Conservation (phyloP, 2,113 vertebrate genomes). For the Platycercus adscitus region DNA sequence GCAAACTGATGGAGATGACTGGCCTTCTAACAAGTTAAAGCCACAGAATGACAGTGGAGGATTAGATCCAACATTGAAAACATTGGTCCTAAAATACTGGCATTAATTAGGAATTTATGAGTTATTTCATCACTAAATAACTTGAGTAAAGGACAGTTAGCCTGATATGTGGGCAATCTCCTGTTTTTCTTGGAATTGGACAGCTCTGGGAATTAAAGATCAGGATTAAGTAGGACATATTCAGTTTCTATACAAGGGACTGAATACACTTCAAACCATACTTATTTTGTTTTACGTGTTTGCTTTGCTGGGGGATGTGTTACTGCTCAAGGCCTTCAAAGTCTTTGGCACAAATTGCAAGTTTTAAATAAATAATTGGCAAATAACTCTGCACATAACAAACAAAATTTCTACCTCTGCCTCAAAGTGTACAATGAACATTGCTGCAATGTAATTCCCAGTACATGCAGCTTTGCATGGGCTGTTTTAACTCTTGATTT, state of each 20-base stretch:
- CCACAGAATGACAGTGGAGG: background rate
- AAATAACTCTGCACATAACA: background rate
- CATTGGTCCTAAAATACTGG: background rate
- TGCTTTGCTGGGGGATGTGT: background rate
- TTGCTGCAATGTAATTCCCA: background rate
- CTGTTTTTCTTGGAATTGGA: background rate
- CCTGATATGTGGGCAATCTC: background rate
- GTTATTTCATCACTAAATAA: background rate
- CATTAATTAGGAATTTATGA: background rate
- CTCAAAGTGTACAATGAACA: background rate
- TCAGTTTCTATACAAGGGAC: background rate
- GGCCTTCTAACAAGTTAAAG: background rate
- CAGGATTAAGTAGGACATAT: background rate
- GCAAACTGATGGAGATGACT: background rate
- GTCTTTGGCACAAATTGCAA: background rate
- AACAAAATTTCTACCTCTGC: background rate
- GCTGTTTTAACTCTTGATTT: background rate
- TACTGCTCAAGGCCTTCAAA: background rate
- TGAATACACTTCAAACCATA: background rate
- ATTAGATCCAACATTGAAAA: background rate
- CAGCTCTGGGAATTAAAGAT: background rate
- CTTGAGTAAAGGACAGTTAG: background rate
- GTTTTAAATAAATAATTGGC: conserved; percentile 3
- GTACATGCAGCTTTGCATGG: background rate
- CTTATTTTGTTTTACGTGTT: background rate